Evolutionary conservation across 2,888 invertebrate genomes (phyloP).

Genomic region (Strigamia maritima): DNA sequence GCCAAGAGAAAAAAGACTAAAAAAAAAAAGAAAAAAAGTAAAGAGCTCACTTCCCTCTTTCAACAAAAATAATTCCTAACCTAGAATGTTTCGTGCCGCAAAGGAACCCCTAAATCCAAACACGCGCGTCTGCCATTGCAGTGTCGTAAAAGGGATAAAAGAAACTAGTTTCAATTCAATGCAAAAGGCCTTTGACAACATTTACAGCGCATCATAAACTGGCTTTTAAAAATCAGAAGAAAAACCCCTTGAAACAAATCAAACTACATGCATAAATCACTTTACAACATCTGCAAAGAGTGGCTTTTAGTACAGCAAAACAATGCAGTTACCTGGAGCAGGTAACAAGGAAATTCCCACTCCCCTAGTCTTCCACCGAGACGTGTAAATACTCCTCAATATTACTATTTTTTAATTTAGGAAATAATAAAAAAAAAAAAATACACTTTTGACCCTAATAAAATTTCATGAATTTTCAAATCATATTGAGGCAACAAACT

Average conservation of each 20-base stretch:
- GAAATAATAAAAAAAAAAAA: neutral
- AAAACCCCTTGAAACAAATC: neutral
- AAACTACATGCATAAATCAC: neutral
- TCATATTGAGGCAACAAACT: constrained; percentile 5
- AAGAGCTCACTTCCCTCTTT: neutral
- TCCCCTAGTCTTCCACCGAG: neutral
- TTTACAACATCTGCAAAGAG: neutral
- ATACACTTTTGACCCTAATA: neutral
- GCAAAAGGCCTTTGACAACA: neutral
- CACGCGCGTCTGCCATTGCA: neutral
- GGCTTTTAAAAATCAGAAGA: neutral
- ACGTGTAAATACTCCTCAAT: neutral
- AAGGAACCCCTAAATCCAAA: constrained; percentile 13
- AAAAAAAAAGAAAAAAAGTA: neutral
- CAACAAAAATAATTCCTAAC: neutral
- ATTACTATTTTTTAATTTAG: neutral
- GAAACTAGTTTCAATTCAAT: neutral
- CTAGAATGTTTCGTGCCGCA: neutral
- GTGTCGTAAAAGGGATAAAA: constrained; percentile 9
- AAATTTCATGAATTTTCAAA: neutral
- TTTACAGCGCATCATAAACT: constrained; percentile 12
- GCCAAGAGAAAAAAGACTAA: neutral
- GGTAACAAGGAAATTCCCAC: neutral
- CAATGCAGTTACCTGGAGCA: neutral
- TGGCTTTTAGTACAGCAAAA: neutral